Conservation (phyloP, 2,797 vertebrate genomes). For the Triplophysa yarkandensis region DNA sequence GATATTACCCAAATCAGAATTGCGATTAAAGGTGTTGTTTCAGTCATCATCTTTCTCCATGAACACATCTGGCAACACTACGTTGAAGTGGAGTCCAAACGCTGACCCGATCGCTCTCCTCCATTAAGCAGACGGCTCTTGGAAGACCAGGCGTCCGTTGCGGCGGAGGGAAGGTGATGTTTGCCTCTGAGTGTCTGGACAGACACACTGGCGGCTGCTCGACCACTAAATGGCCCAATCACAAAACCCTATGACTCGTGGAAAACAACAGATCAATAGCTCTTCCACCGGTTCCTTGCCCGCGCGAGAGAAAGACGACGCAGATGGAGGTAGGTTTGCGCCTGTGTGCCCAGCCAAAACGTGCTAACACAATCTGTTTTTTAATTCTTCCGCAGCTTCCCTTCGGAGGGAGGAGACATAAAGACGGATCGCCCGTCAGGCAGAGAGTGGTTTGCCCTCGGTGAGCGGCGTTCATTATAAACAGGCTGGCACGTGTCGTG, state of each 20-base stretch:
- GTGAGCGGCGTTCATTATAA: slow-evolving; percentile 58
- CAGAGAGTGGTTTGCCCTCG: slow-evolving; percentile 57
- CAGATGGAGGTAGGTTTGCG: slow-evolving; percentile 1
- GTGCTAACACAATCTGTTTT: not conserved
- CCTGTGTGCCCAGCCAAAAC: slow-evolving; percentile 7
- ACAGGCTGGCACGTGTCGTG: slow-evolving; percentile 39
- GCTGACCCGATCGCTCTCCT: slow-evolving; percentile 33
- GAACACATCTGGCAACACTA: not conserved
- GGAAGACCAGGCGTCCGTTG: slow-evolving; percentile 33
- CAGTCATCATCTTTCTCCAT: too few species aligned
- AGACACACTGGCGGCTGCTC: slow-evolving; percentile 55
- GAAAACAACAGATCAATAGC: slow-evolving; percentile 58
- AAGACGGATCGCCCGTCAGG: slow-evolving; percentile 58
- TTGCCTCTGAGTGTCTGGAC: slow-evolving; percentile 49
- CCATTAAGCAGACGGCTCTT: slow-evolving; percentile 21
- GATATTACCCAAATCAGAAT: not conserved
- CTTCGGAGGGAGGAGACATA: slow-evolving; percentile 54
- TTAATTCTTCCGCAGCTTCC: slow-evolving; percentile 50
- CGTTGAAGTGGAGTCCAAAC: slow-evolving; percentile 6
- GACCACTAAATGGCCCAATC: slow-evolving; percentile 59
- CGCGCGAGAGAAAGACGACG: slow-evolving; percentile 4
- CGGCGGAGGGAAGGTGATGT: slow-evolving; percentile 33
- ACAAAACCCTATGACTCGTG: slow-evolving; percentile 57
- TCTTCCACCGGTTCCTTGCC: slow-evolving; percentile 43
- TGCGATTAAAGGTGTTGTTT: not conserved